Conservation (phyloP, 2,888 invertebrate species). For the Ormyrus thymus region DNA sequence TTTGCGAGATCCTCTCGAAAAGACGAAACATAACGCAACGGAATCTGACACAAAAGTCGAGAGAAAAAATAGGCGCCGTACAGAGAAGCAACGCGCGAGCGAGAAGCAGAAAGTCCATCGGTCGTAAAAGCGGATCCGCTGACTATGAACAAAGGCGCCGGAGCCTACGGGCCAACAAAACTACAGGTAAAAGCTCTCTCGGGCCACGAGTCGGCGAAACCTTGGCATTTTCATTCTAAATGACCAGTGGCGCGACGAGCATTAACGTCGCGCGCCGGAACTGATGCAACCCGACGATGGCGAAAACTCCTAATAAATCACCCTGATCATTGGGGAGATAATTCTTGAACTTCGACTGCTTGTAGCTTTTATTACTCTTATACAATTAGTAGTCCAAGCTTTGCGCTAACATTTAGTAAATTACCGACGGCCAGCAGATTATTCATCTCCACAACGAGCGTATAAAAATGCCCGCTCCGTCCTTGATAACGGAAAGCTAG, state of each 20-base stretch:
- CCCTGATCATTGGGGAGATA: too few species aligned
- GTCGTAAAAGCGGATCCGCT: conserved; percentile 56
- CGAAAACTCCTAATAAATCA: too few species aligned
- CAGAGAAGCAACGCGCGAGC: not conserved
- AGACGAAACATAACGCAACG: too few species aligned
- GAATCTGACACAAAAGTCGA: not conserved
- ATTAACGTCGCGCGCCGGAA: conserved; percentile 56
- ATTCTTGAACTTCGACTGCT: too few species aligned
- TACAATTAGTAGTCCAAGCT: not conserved
- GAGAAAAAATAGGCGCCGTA: not conserved
- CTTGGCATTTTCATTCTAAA: conserved; percentile 58
- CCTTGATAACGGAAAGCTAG: conserved; percentile 5
- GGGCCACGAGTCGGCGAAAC: conserved; percentile 51
- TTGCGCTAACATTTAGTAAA: too few species aligned
- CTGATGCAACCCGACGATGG: conserved; percentile 39
- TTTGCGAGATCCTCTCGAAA: too few species aligned
- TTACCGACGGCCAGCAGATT: too few species aligned
- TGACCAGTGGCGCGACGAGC: conserved; percentile 59
- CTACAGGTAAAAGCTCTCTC: conserved; percentile 35
- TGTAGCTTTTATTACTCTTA: too few species aligned
- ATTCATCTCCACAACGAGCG: too few species aligned
- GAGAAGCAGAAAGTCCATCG: conserved; percentile 40
- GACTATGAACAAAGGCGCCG: conserved; percentile 45
- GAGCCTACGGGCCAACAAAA: conserved; percentile 23
- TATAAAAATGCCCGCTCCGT: not conserved